Base-by-base conservation (phyloP, 35 echinoderm and acorn worm genomes). In the Eucidaris tribuloides region DNA sequence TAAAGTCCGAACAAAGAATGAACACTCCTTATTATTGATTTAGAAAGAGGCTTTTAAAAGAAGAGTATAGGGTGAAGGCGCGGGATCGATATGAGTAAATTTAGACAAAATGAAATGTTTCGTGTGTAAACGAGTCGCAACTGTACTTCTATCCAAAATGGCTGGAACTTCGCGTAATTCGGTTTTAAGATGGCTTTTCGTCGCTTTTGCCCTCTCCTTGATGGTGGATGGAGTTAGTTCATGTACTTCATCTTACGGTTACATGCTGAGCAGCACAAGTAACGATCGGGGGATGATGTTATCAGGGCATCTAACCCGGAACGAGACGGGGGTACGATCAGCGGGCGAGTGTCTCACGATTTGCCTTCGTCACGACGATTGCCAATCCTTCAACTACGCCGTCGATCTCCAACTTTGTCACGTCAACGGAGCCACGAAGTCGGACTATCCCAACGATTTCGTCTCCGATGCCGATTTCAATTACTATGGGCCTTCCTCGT, bases 341-440 rank as follows among this genome's bases (percentile, higher is more conserved):
- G 15, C 20, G 11, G 68, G 71, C 5, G 89, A 79, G 57, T 85
- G 89, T 55, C 45, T 91, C 49, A 78, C 82, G 17, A 59, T 85
- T 0, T 91, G 89, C 59, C 50, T 91, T 2, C 42, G 45, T 31
- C 82, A 85, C 17, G 46, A 39, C 18, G 59, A 59, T 18, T 91
- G 89, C 43, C 19, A 85, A 48, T 91, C 89, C 40, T 70, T 91
- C 24, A 91, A 91, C 59, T 91, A 65, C 58, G 49, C 89, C 4
- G 61, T 63, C 25, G 25, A 18, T 11, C 59, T 91, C 6, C 49
- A 64, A 37, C 57, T 85, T 35, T 91, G 89, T 68, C 89, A 91
- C 46, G 72, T 91, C 24, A 91, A 85, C 45, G 89, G 79, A 14
- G 89, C 70, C 4, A 91, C 89, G 11, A 91, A 84, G 70, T 85